phyloP scores from a whole-genome alignment of 1,140 invertebrate genomes.

The Panagrolaimus sp. region DNA sequence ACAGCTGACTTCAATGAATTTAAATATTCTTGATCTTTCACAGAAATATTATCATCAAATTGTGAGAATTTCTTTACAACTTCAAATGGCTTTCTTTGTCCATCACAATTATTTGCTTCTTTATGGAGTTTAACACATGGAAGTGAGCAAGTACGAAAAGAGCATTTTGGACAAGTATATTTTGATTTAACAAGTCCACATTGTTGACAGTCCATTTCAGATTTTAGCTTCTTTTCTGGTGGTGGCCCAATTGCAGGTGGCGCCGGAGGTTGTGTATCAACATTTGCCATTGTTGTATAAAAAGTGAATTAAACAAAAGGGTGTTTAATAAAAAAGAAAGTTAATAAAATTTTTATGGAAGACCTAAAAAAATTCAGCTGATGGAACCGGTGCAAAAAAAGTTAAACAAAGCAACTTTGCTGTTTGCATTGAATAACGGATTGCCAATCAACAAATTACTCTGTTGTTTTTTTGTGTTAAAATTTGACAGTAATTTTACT shows the following conservation, averaged over 20 bases:
- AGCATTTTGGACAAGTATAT: constrained; percentile 36
- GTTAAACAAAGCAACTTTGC: too few species aligned
- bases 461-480: too few species aligned
- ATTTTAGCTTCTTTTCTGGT: neutral
- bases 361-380: too few species aligned
- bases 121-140: constrained; percentile 29
- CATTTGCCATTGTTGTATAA: too few species aligned
- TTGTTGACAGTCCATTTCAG: constrained; percentile 21
- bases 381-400: too few species aligned
- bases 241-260: neutral
- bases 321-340: too few species aligned
- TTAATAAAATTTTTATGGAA: too few species aligned
- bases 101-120: constrained; percentile 26
- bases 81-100: constrained; percentile 17
- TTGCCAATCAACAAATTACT: too few species aligned
- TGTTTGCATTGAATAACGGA: too few species aligned
- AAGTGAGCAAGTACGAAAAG: constrained; percentile 28
- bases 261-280: too few species aligned
- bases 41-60: constrained; percentile 13
- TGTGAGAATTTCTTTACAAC: constrained; percentile 14
- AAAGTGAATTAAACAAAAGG: too few species aligned
- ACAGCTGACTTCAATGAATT: neutral
- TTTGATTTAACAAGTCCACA: constrained; percentile 29
- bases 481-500: too few species aligned
- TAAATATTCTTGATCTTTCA: constrained; percentile 27